Conservation (phyloP, 92 coral and sea anemone species). For the Zoanthus gigantus region DNA sequence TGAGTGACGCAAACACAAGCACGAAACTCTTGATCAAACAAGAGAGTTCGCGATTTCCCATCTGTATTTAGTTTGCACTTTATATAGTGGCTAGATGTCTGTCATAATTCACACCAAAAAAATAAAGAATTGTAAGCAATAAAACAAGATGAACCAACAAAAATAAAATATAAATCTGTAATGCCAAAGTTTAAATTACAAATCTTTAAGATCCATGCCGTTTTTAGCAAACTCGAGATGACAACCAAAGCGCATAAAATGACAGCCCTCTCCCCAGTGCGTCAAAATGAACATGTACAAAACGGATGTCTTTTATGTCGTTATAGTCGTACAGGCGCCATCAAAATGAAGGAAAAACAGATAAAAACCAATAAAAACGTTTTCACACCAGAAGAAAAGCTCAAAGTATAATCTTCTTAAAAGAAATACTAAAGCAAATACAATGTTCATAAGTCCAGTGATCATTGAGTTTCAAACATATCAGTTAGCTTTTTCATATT, state of each 20-base stretch:
- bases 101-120: constrained; percentile 21
- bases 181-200: not conserved
- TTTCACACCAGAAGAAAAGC: not conserved
- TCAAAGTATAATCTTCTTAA: not conserved
- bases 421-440: not conserved
- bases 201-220: not conserved
- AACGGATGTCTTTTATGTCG: constrained; percentile 38
- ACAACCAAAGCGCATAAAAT: constrained; percentile 1
- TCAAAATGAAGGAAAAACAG: constrained; percentile 10
- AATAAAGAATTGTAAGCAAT: constrained; percentile 10
- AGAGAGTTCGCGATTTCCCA: not conserved
- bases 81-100: not conserved
- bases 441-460: not conserved
- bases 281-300: not conserved
- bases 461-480: not conserved
- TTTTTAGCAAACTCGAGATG: constrained; percentile 4
- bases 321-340: constrained; percentile 25
- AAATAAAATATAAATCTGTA: not conserved
- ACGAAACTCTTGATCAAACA: constrained; percentile 34
- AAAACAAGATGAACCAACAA: constrained; percentile 10
- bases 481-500: not conserved
- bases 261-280: not conserved
- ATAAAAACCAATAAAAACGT: constrained; percentile 1
- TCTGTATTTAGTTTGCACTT: constrained; percentile 36
- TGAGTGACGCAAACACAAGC: constrained; percentile 3